Percentiles rank a stretch among this genome's conserved stretches.
These are phyloP conservation scores for Leptinotarsa peninsularis DNA, from an alignment of 2,888 invertebrate genomes.

Conservation along the genomic window DNA sequence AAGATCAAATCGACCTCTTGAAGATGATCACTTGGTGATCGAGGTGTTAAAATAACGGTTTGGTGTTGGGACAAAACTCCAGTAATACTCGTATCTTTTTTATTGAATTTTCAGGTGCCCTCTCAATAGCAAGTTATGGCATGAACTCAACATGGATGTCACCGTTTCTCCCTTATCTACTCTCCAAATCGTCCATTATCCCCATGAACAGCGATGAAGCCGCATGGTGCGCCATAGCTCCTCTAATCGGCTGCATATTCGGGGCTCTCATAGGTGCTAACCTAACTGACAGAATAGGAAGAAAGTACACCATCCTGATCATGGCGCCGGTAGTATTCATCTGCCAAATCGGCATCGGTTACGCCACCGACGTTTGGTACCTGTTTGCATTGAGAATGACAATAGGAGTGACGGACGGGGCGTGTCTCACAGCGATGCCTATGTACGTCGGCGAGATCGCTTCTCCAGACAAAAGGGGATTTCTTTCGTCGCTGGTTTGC, in stretches of 20 bases:
- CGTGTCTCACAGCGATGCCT: slow-evolving; percentile 66
- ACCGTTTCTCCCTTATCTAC: slow-evolving; percentile 70
- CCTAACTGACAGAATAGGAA: slow-evolving; percentile 74
- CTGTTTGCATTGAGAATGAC: slow-evolving; percentile 61
- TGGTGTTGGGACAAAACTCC: too few relatives aligned
- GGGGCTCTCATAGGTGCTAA: slow-evolving; percentile 75
- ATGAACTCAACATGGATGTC: slow-evolving; percentile 72
- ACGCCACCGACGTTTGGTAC: slow-evolving; percentile 20
- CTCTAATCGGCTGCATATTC: slow-evolving; percentile 74
- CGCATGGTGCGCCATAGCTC: slow-evolving; percentile 75
- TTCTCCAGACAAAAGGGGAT: slow-evolving; percentile 70
- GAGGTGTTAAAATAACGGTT: too few relatives aligned
- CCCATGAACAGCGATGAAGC: slow-evolving; percentile 68
- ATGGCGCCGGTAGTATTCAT: slow-evolving; percentile 23
- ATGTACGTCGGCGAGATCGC: slow-evolving; percentile 74
- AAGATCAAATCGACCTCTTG: too few relatives aligned
- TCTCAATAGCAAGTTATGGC: slow-evolving; percentile 60
- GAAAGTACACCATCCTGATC: slow-evolving; percentile 72
- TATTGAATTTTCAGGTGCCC: slow-evolving; percentile 5
- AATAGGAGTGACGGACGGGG: slow-evolving; percentile 72
- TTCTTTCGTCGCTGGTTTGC: slow-evolving; percentile 74
- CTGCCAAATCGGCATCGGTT: slow-evolving; percentile 23
- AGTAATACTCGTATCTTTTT: too few relatives aligned
- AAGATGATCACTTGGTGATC: too few relatives aligned
- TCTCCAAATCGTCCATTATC: slow-evolving; percentile 58